These are phyloP conservation scores for Brenthis ino DNA, from an alignment of 2,888 invertebrate species.

Conservation along the genomic window DNA sequence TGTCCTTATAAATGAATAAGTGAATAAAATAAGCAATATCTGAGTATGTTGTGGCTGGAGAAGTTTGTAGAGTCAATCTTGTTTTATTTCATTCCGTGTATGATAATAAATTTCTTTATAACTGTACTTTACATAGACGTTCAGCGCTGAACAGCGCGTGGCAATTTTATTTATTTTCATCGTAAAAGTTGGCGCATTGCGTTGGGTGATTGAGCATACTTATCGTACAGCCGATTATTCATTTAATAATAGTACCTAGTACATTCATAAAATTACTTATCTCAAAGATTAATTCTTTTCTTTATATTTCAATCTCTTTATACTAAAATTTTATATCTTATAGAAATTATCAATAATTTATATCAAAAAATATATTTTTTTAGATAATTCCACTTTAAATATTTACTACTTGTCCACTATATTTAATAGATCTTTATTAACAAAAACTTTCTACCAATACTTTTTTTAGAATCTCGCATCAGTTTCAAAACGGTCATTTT, in stretches of 20 bases:
- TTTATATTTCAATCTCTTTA: too few relatives aligned
- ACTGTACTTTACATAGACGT: constrained; percentile 36
- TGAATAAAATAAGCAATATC: constrained; percentile 9
- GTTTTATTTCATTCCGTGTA: constrained; percentile 19
- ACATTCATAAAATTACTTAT: too few relatives aligned
- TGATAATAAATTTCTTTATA: constrained; percentile 34
- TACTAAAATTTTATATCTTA: too few relatives aligned
- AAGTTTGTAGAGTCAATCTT: constrained; percentile 1
- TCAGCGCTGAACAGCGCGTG: constrained; percentile 27
- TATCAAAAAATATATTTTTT: too few relatives aligned
- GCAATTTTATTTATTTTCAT: constrained; percentile 52
- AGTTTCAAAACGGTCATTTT: constrained; percentile 27
- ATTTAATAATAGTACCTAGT: constrained; percentile 11
- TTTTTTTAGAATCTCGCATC: constrained; percentile 11
- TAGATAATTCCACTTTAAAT: too few relatives aligned
- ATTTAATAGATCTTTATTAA: background rate
- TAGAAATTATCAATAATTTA: too few relatives aligned
- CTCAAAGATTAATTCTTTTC: too few relatives aligned
- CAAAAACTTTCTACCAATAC: background rate
- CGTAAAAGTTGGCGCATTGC: constrained; percentile 21
- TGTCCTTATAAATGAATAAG: constrained; percentile 11
- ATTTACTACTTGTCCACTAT: background rate
- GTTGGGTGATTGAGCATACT: constrained; percentile 18
- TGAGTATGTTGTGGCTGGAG: background rate
- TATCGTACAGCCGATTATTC: constrained; percentile 13